Base-by-base conservation (phyloP, 1,140 invertebrate species). In the Nasonia vitripennis region DNA sequence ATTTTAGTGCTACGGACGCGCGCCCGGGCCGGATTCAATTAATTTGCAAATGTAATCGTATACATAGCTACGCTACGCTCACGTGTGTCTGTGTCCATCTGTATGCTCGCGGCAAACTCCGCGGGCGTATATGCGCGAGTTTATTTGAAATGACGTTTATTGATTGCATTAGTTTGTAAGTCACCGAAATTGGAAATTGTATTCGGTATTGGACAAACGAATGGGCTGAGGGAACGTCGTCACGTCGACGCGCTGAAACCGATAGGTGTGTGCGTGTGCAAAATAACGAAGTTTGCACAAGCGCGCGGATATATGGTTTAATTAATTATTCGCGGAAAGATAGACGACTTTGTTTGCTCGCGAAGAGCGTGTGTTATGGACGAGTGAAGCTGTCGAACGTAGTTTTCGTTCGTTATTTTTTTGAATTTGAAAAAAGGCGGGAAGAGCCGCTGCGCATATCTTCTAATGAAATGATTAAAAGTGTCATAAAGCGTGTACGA, bases 171-270 rank as follows among this genome's bases (percentile, higher is more conserved):
- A n/a, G 10, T 81, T 71, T 17, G 67, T 41, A 23, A 41, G 34
- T 67, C 67, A 80, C 34, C 55, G 41, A 70, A 70, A 81, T 68
- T 79, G 78, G 55, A 79, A 79, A 79, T 48, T 27, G 62, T 67
- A 79, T 79, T 79, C 20, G 55, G 55, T 79, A 79, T 79, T 67
- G 10, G n/a, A 41, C 34, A 70, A 48, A 45, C 78, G 23, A 70
- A 70, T 37, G 34, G 34, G 55, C 27, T 27, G 27, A 0, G 55
- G 20, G 20, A 62, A 62, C 31, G 7, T 23, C 14, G 62, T 62
- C 17, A 20, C 55, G 37, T 41, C 7, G 37, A 7, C 20, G 14
- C 7, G 48, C 14, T 62, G 17, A 20, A n/a, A 62, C 6, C 20
- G 55, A 62, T 62, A 80, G 2, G 34, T 37, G 4, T 37, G 34